A percentile compares a stretch with the other conserved stretches of the same genome.
Evolutionary conservation across 2,888 invertebrate species (phyloP).

Genomic region (Leucoma salicis): DNA sequence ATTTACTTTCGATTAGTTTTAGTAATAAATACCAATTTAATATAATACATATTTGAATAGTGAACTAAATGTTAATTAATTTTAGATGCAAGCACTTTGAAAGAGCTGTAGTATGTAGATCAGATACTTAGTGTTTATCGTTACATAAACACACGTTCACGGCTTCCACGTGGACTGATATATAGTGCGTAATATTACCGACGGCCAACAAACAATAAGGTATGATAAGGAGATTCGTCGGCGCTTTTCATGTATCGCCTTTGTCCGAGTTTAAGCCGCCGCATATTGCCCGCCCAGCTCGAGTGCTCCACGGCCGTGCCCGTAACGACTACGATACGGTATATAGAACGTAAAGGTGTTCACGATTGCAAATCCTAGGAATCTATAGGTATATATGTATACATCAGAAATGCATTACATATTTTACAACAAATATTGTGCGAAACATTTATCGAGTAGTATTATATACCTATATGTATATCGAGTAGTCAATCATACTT

Average conservation of each 20-base stretch:
- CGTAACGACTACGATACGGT: conserved; percentile 49
- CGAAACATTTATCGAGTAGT: no score
- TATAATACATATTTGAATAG: conserved; percentile 13
- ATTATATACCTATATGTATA: no score
- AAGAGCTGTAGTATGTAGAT: conserved; percentile 27
- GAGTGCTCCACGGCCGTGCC: conserved; percentile 22
- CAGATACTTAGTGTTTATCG: conserved; percentile 40
- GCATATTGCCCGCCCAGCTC: conserved; percentile 35
- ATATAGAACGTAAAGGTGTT: no score
- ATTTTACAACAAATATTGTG: no score
- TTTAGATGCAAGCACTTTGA: conserved; percentile 22
- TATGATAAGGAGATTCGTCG: conserved; percentile 77
- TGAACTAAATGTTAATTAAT: conserved; percentile 21
- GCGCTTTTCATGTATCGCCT: conserved; percentile 73
- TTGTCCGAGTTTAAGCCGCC: conserved; percentile 73
- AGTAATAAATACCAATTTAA: no score
- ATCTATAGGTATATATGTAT: no score
- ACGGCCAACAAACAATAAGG: conserved; percentile 71
- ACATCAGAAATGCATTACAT: no score
- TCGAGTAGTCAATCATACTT: no score
- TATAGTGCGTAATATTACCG: conserved; percentile 67
- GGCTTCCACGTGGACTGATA: conserved; percentile 62
- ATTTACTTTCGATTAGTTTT: no score
- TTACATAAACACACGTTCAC: conserved; percentile 38
- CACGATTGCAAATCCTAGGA: no score